Percentiles rank a stretch among this genome's conserved stretches.
These are phyloP conservation scores for Bucorvus abyssinicus DNA, from an alignment of 2,797 vertebrate genomes.

Conservation along the genomic window DNA sequence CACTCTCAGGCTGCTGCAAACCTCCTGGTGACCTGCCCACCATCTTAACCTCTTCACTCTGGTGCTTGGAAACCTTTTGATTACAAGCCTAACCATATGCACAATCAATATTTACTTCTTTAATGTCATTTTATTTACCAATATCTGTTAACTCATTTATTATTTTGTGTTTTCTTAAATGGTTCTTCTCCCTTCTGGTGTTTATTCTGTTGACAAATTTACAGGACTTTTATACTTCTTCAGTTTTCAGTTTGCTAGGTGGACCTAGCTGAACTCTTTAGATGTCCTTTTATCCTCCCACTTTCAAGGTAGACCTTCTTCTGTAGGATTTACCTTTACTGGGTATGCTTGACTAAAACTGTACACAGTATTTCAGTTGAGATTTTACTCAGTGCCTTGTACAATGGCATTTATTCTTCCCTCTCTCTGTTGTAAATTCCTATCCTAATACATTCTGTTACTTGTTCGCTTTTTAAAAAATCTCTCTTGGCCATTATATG, in stretches of 20 bases:
- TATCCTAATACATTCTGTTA: background rate
- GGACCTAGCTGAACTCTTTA: background rate
- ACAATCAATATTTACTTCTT: background rate
- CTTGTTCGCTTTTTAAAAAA: background rate
- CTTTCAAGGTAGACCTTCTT: background rate
- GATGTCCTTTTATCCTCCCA: background rate
- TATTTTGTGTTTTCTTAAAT: background rate
- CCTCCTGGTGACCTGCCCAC: background rate
- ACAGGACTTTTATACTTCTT: background rate
- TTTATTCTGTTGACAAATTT: background rate
- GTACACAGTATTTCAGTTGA: background rate
- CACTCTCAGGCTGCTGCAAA: background rate
- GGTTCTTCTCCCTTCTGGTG: background rate
- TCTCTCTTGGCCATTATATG: background rate
- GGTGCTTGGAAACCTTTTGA: background rate
- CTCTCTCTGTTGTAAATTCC: background rate
- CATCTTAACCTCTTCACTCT: background rate
- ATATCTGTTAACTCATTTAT: background rate
- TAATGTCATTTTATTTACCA: background rate
- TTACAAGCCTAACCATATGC: background rate
- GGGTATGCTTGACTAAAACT: background rate
- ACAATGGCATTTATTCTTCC: background rate
- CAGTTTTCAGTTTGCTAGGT: background rate
- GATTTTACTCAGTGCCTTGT: background rate
- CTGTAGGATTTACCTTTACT: background rate